A percentile compares a stretch with the other conserved stretches of the same genome.
These are phyloP conservation scores for Andrena dorsata DNA, from an alignment of 2,888 invertebrate species.

Conservation along the genomic window DNA sequence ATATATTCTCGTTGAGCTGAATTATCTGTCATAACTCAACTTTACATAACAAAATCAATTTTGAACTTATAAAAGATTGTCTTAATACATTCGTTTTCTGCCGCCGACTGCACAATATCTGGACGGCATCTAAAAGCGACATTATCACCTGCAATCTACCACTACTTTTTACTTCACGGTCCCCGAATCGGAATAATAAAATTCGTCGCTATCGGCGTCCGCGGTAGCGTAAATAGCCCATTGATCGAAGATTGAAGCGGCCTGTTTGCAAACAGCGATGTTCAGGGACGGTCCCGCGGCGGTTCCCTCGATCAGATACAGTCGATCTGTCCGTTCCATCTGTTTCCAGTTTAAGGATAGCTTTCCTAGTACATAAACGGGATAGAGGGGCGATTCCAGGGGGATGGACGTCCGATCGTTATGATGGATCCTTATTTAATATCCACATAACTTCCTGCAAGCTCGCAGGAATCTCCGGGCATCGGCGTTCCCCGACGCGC, in stretches of 20 bases:
- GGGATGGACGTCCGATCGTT: slow-evolving; percentile 60
- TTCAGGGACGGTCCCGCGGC: slow-evolving; percentile 6
- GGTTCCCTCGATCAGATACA: slow-evolving; percentile 19
- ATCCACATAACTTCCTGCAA: slow-evolving; percentile 70
- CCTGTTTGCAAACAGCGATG: slow-evolving; percentile 14
- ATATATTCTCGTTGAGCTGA: no score
- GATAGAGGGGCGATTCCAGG: slow-evolving; percentile 14
- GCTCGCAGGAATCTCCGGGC: slow-evolving; percentile 58
- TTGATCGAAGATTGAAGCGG: slow-evolving; percentile 2
- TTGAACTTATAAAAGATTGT: no score
- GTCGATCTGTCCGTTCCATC: slow-evolving; percentile 40
- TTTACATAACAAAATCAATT: no score
- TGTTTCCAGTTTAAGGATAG: slow-evolving; percentile 45
- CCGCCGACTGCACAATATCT: neutral
- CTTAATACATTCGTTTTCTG: neutral
- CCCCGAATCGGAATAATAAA: neutral
- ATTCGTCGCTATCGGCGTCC: neutral
- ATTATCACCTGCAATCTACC: neutral
- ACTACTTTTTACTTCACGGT: neutral
- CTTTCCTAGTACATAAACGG: slow-evolving; percentile 35
- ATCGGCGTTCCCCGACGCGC: slow-evolving; percentile 59
- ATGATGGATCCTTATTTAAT: slow-evolving; percentile 74
- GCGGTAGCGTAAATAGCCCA: neutral
- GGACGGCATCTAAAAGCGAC: neutral
- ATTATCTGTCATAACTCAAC: no score